These are phyloP conservation scores for Metallyticus violacea DNA, from an alignment of 2,888 invertebrate genomes.

Conservation along the genomic window DNA sequence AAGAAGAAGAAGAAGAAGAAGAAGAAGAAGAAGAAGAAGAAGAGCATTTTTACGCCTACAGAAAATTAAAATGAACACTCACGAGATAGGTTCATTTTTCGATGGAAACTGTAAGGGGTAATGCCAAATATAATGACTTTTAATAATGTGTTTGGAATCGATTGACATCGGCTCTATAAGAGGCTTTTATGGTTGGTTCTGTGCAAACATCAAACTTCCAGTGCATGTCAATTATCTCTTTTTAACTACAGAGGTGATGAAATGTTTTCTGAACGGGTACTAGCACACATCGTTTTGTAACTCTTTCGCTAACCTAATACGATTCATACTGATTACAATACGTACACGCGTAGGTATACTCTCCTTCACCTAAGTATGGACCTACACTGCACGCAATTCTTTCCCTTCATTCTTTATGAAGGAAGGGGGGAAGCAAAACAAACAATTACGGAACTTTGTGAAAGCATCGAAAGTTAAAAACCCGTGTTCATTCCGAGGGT, in stretches of 20 bases:
- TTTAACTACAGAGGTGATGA: not conserved
- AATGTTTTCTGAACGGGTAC: conserved; percentile 1
- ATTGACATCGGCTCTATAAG: too few species aligned
- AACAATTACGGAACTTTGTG: not conserved
- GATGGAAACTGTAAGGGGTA: too few species aligned
- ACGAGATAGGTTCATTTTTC: too few species aligned
- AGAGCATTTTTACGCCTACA: too few species aligned
- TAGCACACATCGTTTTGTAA: conserved; percentile 7
- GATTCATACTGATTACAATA: conserved; percentile 25
- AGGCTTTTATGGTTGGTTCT: too few species aligned
- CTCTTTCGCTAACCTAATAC: conserved; percentile 22
- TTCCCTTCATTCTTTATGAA: not conserved
- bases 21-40: too few species aligned
- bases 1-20: too few species aligned
- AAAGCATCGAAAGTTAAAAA: not conserved
- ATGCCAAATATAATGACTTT: too few species aligned
- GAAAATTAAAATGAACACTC: too few species aligned
- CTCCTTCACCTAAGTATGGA: not conserved
- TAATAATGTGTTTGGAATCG: too few species aligned
- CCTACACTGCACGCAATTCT: not conserved
- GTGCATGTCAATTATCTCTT: too few species aligned
- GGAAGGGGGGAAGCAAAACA: not conserved
- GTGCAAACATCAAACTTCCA: too few species aligned
- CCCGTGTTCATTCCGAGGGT: not conserved
- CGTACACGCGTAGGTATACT: conserved; percentile 10